A percentile compares a stretch with the other conserved stretches of the same genome.
These are phyloP conservation scores for Spilarctia lutea DNA, from an alignment of 2,888 invertebrate genomes.

Conservation along the genomic window DNA sequence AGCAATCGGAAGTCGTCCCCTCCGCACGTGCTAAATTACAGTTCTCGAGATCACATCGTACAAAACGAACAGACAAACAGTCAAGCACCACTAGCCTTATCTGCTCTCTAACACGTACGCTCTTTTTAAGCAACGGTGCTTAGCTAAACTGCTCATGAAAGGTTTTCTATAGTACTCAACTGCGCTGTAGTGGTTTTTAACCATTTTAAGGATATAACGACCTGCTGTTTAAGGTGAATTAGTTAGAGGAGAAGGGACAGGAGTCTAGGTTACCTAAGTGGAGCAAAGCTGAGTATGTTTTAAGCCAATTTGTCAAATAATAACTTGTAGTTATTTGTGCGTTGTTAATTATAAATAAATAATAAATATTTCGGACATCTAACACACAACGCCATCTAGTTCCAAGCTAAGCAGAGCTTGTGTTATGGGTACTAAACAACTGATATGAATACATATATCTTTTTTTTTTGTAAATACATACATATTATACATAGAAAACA, in stretches of 20 bases:
- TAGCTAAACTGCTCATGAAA: slow-evolving; percentile 9
- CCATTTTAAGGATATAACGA: slow-evolving; percentile 33
- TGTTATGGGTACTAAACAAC: too few species aligned
- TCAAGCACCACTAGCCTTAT: slow-evolving; percentile 64
- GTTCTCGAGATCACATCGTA: slow-evolving; percentile 33
- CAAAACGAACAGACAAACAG: slow-evolving; percentile 49
- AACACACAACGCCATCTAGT: too few species aligned
- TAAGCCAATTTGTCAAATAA: not conserved
- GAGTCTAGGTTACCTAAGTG: not conserved
- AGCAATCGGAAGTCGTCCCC: slow-evolving; percentile 33
- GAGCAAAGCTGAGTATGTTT: not conserved
- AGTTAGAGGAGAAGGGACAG: not conserved
- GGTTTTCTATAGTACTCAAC: slow-evolving; percentile 36
- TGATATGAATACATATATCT: too few species aligned
- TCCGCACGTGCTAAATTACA: slow-evolving; percentile 53
- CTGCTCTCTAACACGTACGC: slow-evolving; percentile 69
- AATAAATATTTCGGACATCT: too few species aligned
- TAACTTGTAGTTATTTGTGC: not conserved
- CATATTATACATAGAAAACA: too few species aligned
- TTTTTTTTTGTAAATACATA: too few species aligned
- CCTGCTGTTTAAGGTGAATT: not conserved
- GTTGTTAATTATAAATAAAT: not conserved
- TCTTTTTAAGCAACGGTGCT: slow-evolving; percentile 35
- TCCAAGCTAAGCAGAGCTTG: too few species aligned
- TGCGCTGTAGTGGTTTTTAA: slow-evolving; percentile 18